Evolutionary conservation across 2,797 vertebrate genomes (phyloP).

Genomic region (Harpagifer antarcticus): DNA sequence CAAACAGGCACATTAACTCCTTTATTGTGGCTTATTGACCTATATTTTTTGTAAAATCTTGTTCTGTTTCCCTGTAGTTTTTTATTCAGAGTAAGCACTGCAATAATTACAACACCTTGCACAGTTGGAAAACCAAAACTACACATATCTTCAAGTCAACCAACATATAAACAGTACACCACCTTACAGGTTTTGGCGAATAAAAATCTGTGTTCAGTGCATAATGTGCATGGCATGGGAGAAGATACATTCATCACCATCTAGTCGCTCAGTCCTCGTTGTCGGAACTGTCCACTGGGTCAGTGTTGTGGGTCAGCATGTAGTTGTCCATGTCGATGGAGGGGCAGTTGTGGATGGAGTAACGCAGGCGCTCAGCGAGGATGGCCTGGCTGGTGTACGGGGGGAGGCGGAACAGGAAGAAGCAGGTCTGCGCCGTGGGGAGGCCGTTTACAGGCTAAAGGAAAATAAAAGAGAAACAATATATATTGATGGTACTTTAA

Average conservation of each 20-base stretch:
- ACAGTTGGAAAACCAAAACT: conserved; percentile 69
- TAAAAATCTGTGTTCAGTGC: conserved; percentile 80
- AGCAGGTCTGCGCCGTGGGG: conserved; percentile 90
- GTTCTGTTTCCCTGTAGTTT: conserved; percentile 61
- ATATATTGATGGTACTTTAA: neutral
- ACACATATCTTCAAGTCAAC: conserved; percentile 60
- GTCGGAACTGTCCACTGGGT: conserved; percentile 84
- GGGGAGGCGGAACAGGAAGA: conserved; percentile 88
- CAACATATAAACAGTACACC: conserved; percentile 72
- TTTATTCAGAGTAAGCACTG: conserved; percentile 66
- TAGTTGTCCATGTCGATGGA: conserved; percentile 92
- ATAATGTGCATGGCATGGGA: conserved; percentile 80
- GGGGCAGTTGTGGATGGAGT: conserved; percentile 90
- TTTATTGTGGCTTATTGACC: conserved; percentile 64
- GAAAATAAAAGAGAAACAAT: neutral
- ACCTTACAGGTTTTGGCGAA: conserved; percentile 79
- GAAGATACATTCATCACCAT: conserved; percentile 74
- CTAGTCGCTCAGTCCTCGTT: conserved; percentile 76
- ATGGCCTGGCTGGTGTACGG: conserved; percentile 87
- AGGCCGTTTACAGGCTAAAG: conserved; percentile 86
- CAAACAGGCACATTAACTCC: conserved; percentile 75
- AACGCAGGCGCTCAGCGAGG: conserved; percentile 86
- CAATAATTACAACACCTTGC: conserved; percentile 72
- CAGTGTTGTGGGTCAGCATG: conserved; percentile 89
- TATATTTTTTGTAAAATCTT: conserved; percentile 54